phyloP scores from a whole-genome alignment of 1,140 invertebrate species.

The Temnothorax curvispinosus region DNA sequence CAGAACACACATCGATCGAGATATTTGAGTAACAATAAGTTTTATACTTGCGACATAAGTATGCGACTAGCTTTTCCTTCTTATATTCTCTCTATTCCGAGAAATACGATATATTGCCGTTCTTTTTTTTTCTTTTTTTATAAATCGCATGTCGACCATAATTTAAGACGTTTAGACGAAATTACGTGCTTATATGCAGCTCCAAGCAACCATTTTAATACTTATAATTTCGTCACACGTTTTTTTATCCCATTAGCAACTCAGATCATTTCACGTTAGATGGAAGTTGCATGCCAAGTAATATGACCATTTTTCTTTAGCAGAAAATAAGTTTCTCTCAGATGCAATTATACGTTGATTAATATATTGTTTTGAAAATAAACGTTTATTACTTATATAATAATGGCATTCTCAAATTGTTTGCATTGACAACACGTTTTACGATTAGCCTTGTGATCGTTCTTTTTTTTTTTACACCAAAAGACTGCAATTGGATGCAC shows the following conservation, averaged over 20 bases:
- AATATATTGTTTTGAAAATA: constrained; percentile 56
- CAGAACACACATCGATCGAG: constrained; percentile 66
- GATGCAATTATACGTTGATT: constrained; percentile 15
- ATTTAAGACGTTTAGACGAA: constrained; percentile 25
- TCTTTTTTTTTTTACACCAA: neutral
- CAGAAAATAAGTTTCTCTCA: constrained; percentile 12
- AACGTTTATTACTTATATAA: constrained; percentile 70
- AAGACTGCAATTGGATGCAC: constrained; percentile 11
- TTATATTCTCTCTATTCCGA: constrained; percentile 2
- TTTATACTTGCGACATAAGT: constrained; percentile 63
- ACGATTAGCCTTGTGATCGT: neutral
- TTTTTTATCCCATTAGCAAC: neutral
- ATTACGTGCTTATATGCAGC: neutral
- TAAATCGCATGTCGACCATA: constrained; percentile 12
- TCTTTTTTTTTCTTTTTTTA: constrained; percentile 18
- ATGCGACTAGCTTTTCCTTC: constrained; percentile 12
- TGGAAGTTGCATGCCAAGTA: neutral
- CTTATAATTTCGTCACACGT: constrained; percentile 7
- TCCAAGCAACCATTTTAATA: constrained; percentile 34
- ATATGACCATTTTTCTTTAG: constrained; percentile 3
- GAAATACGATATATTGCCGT: constrained; percentile 1
- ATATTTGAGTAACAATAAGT: constrained; percentile 68
- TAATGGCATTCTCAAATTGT: constrained; percentile 63
- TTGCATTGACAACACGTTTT: constrained; percentile 33
- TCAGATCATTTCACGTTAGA: constrained; percentile 2